Percentiles rank a stretch among this genome's conserved stretches.
Conservation (phyloP, 2,113 vertebrate species). For the Ancistrus triradiatus region DNA sequence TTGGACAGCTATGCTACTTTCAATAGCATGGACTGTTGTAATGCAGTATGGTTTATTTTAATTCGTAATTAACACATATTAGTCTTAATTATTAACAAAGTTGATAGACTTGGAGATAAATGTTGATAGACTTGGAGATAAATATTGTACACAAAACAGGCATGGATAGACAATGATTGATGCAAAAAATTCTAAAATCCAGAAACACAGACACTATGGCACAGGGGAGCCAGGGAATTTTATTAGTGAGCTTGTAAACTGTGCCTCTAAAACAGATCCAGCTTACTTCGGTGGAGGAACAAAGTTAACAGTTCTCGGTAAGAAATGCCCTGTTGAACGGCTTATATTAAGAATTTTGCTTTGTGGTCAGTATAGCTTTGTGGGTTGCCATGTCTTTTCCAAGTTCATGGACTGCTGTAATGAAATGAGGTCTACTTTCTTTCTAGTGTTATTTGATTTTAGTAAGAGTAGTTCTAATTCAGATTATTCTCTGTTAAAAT, state of each 20-base stretch:
- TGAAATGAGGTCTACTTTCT: too few relatives aligned
- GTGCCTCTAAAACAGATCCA: slow-evolving; percentile 34
- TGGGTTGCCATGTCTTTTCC: background rate
- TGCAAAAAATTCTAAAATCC: background rate
- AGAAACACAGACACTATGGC: background rate
- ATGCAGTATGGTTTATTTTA: too few relatives aligned
- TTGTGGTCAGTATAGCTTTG: background rate
- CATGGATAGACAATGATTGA: background rate
- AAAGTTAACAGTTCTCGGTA: slow-evolving; percentile 49
- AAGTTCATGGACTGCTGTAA: too few relatives aligned
- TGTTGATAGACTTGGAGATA: too few relatives aligned
- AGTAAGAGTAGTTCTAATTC: background rate
- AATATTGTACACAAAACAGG: too few relatives aligned
- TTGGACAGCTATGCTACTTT: background rate
- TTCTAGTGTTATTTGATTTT: too few relatives aligned
- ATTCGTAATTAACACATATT: too few relatives aligned
- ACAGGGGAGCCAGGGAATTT: slow-evolving; percentile 4
- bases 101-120: too few relatives aligned
- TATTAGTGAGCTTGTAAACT: background rate
- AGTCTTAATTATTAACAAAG: too few relatives aligned
- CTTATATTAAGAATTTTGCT: background rate
- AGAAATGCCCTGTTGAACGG: slow-evolving; percentile 16
- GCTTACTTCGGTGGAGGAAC: slow-evolving; percentile 55
- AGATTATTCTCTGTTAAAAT: too few relatives aligned
- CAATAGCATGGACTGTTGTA: too few relatives aligned